Conservation (phyloP, 1,140 invertebrate genomes). For the Aporrectodea caliginosa region DNA sequence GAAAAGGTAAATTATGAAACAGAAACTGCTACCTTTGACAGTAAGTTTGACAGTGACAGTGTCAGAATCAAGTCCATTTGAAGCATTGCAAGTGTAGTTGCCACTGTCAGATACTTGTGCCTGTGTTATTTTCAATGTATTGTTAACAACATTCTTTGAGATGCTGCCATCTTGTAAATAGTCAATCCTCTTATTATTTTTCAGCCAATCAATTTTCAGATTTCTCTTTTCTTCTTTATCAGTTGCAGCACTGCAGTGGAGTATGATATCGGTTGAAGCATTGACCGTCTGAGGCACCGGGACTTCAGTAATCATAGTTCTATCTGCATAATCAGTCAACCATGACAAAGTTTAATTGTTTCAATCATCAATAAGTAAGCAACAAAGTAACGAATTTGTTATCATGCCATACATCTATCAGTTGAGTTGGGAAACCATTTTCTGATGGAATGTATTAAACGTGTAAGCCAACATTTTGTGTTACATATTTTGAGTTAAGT, state of each 20-base stretch:
- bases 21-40: conserved; percentile 83
- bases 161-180: conserved; percentile 73
- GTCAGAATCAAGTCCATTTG: conserved; percentile 79
- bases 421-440: too few species aligned
- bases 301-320: background rate
- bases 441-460: too few species aligned
- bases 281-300: conserved; percentile 16
- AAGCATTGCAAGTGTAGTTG: conserved; percentile 88
- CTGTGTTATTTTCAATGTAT: background rate
- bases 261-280: conserved; percentile 27
- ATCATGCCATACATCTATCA: too few species aligned
- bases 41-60: conserved; percentile 78
- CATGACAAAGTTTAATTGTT: background rate
- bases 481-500: too few species aligned
- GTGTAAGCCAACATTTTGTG: too few species aligned
- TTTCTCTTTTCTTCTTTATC: conserved; percentile 34
- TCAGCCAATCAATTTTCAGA: conserved; percentile 80
- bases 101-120: conserved; percentile 66
- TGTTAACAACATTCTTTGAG: conserved; percentile 49
- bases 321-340: background rate
- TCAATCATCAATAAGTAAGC: too few species aligned
- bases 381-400: too few species aligned
- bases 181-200: conserved; percentile 78
- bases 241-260: conserved; percentile 36
- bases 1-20: too few species aligned